These are phyloP conservation scores for Lacerta viridis DNA, from an alignment of 2,797 vertebrate genomes.

Conservation along the genomic window DNA sequence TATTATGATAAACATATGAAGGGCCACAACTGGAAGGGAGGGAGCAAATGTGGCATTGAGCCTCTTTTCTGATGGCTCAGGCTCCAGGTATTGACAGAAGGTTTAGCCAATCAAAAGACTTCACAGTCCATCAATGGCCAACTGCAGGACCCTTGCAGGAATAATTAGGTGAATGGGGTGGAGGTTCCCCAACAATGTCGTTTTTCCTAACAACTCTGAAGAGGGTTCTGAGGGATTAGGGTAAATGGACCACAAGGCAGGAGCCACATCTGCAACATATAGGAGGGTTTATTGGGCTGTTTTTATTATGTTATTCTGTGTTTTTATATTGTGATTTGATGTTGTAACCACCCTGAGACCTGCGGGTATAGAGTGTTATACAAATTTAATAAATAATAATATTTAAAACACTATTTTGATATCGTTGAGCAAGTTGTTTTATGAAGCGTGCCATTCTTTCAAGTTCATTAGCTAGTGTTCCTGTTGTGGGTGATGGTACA, in stretches of 20 bases:
- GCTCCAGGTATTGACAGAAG: background rate
- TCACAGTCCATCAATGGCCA: background rate
- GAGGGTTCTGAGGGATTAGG: background rate
- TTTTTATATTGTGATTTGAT: no score
- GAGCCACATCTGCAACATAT: no score
- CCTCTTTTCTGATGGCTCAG: background rate
- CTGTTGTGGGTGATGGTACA: background rate
- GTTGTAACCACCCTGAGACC: no score
- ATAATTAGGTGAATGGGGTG: no score
- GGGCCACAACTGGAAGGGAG: background rate
- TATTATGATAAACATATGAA: background rate
- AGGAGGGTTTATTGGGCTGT: no score
- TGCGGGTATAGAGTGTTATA: no score
- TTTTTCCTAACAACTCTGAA: background rate
- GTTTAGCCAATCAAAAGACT: background rate
- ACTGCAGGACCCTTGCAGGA: no score
- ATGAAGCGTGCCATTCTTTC: slow-evolving; percentile 28
- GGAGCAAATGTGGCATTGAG: background rate
- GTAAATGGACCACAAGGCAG: no score
- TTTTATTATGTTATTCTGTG: no score
- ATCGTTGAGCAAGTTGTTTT: slow-evolving; percentile 44
- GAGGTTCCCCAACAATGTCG: no score
- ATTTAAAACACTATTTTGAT: background rate
- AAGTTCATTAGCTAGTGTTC: background rate
- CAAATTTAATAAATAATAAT: no score